Percentiles rank a stretch among this genome's conserved stretches.
These are phyloP conservation scores for Diprion similis DNA, from an alignment of 1,140 invertebrate genomes.

Conservation along the genomic window DNA sequence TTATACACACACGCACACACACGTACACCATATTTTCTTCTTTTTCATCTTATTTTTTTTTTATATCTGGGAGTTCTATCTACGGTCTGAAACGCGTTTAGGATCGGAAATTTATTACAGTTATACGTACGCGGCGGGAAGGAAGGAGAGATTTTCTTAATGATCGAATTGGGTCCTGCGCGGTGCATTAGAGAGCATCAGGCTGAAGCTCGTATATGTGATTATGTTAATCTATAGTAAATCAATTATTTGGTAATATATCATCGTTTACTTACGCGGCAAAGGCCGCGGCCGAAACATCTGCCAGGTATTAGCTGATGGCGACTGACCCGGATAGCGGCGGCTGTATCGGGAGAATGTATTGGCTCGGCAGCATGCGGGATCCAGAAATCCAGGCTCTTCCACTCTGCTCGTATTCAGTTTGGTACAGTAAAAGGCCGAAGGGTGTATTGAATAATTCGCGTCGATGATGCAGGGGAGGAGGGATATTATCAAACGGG, in stretches of 20 bases:
- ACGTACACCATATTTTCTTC: too few species aligned
- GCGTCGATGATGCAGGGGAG: too few species aligned
- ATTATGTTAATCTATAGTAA: conserved; percentile 14
- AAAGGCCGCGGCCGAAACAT: conserved; percentile 10
- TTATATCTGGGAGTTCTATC: too few species aligned
- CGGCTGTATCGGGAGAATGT: background rate
- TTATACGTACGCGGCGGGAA: conserved; percentile 8
- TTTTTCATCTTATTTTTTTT: too few species aligned
- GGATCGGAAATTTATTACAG: background rate
- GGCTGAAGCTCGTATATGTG: background rate
- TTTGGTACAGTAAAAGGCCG: too few species aligned
- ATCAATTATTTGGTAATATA: conserved; percentile 16
- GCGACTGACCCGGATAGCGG: background rate
- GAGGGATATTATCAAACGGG: too few species aligned
- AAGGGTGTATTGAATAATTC: too few species aligned
- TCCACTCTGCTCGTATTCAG: too few species aligned
- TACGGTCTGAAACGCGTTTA: too few species aligned
- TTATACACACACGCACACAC: too few species aligned
- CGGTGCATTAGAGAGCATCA: background rate
- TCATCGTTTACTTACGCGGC: conserved; percentile 10
- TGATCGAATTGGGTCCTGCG: conserved; percentile 10
- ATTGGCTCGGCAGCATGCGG: background rate
- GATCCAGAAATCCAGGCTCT: too few species aligned
- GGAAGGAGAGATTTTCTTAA: conserved; percentile 20
- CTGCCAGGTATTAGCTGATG: conserved; percentile 3